These are phyloP conservation scores for Disparrhopalites patrizii DNA, from an alignment of 2,888 invertebrate species.

Conservation along the genomic window DNA sequence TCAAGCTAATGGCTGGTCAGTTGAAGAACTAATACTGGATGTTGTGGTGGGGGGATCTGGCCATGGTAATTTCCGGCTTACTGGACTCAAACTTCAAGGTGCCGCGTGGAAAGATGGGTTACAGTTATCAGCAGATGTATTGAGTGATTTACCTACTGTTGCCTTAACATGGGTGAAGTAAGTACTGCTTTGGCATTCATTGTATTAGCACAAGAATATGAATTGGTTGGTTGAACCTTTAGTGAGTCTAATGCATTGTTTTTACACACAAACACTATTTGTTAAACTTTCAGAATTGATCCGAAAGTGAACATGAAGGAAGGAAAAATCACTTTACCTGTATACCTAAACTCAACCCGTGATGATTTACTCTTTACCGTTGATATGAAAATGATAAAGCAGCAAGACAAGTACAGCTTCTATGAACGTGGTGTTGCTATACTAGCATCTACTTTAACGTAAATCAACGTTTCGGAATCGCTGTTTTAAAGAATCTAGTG, in stretches of 20 bases:
- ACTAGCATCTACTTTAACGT: constrained; percentile 71
- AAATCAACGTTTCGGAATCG: too few relatives aligned
- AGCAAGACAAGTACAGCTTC: constrained; percentile 91
- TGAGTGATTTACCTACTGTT: constrained; percentile 87
- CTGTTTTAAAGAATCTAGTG: background rate
- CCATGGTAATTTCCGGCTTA: constrained; percentile 55
- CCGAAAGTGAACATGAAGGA: constrained; percentile 54
- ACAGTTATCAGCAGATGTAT: constrained; percentile 86
- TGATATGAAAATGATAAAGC: constrained; percentile 84
- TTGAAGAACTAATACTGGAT: constrained; percentile 85
- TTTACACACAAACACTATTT: background rate
- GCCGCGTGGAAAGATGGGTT: constrained; percentile 89
- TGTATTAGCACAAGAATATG: constrained; percentile 10
- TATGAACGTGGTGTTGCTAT: constrained; percentile 98
- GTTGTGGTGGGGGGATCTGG: constrained; percentile 59
- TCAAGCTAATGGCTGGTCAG: constrained; percentile 92
- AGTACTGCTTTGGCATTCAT: constrained; percentile 20
- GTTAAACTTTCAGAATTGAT: constrained; percentile 50
- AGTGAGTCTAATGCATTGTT: background rate
- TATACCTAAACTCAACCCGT: constrained; percentile 94
- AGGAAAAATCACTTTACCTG: constrained; percentile 81
- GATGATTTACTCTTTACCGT: constrained; percentile 93
- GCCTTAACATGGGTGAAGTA: constrained; percentile 83
- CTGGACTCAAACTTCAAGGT: constrained; percentile 91
- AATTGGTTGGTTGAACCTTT: background rate